Percentiles rank a stretch among this genome's conserved stretches.
These are phyloP conservation scores for Zosterops borbonicus DNA, from an alignment of 2,113 vertebrate species.

Conservation along the genomic window DNA sequence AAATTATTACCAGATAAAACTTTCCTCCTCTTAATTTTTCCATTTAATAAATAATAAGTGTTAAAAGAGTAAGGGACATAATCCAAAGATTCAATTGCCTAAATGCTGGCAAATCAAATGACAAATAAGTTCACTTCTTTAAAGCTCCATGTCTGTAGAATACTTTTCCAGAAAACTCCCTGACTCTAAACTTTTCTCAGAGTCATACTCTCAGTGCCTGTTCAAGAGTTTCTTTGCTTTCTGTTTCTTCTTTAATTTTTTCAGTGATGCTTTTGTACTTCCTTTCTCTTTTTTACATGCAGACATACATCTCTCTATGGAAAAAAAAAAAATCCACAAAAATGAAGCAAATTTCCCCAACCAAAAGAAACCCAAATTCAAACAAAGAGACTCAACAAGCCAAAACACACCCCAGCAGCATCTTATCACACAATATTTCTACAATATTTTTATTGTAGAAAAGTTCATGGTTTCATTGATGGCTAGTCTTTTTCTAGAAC, in stretches of 20 bases:
- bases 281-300: not conserved
- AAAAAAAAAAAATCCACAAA: not conserved
- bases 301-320: accelerated
- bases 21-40: not conserved
- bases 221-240: not conserved
- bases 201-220: not conserved
- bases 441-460: not conserved
- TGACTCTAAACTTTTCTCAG: not conserved
- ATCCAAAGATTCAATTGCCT: not conserved
- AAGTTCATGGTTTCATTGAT: not conserved
- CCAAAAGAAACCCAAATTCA: not conserved
- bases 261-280: not conserved
- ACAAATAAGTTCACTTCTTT: not conserved
- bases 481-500: not conserved
- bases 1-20: not conserved
- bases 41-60: not conserved
- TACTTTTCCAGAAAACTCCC: not conserved
- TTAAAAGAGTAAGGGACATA: not conserved
- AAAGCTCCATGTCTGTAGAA: not conserved
- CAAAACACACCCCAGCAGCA: not conserved
- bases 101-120: not conserved
- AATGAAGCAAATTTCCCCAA: not conserved
- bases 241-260: not conserved
- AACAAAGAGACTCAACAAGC: not conserved
- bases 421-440: not conserved